Evolutionary conservation across 2,888 invertebrate genomes (phyloP).

Genomic region (Amitus sp.): DNA sequence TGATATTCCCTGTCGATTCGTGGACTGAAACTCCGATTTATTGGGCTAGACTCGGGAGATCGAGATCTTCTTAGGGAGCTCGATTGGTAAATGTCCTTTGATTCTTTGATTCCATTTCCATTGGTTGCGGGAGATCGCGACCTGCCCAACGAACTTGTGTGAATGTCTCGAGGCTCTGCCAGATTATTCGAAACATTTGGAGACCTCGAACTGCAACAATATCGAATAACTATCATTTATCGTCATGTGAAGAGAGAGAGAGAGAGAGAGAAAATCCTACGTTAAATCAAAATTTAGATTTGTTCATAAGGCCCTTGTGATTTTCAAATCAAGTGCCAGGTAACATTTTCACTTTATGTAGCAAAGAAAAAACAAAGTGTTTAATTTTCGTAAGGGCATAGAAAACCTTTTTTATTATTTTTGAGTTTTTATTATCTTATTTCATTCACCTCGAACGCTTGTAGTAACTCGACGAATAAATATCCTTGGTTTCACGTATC

Average conservation of each 20-base stretch:
- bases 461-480: slow-evolving; percentile 52
- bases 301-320: too few relatives aligned
- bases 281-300: too few relatives aligned
- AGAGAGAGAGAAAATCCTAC: too few relatives aligned
- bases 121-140: slow-evolving; percentile 46
- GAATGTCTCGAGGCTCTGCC: slow-evolving; percentile 52
- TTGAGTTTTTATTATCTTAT: too few relatives aligned
- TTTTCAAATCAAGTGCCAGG: too few relatives aligned
- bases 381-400: too few relatives aligned
- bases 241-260: too few relatives aligned
- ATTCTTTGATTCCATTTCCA: slow-evolving; percentile 52
- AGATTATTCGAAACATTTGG: slow-evolving; percentile 51
- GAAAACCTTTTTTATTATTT: too few relatives aligned
- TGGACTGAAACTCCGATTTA: slow-evolving; percentile 56
- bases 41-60: slow-evolving; percentile 54
- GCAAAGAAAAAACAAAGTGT: too few relatives aligned
- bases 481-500: slow-evolving; percentile 56
- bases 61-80: slow-evolving; percentile 50
- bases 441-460: slow-evolving; percentile 14
- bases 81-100: slow-evolving; percentile 54
- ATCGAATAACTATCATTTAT: too few relatives aligned
- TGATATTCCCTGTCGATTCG: slow-evolving; percentile 47
- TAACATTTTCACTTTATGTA: too few relatives aligned
- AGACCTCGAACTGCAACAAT: slow-evolving; percentile 39
- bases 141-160: slow-evolving; percentile 46